Evolutionary conservation across 2,888 invertebrate species (phyloP).

Genomic region (Eulithis testata): DNA sequence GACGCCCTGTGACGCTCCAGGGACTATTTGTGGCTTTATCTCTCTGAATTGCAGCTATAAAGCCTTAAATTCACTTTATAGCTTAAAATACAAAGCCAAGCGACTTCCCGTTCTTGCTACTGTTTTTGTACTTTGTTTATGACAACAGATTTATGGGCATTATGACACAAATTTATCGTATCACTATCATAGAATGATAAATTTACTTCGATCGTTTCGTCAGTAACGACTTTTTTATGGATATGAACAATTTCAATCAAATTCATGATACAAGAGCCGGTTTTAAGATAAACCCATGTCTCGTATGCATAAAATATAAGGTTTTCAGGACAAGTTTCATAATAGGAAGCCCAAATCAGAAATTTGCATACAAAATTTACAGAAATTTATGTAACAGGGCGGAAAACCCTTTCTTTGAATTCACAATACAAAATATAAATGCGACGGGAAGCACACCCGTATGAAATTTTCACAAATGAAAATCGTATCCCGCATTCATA

Average conservation of each 20-base stretch:
- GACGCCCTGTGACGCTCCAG: conserved; percentile 21
- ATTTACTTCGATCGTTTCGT: conserved; percentile 3
- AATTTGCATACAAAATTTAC: conserved; percentile 32
- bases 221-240: background rate
- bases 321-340: conserved; percentile 23
- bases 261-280: background rate
- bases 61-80: conserved; percentile 27
- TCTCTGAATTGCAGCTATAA: conserved; percentile 20
- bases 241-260: conserved; percentile 1
- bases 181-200: background rate
- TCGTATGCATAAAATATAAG: conserved; percentile 3
- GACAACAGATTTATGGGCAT: background rate
- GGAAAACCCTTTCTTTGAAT: conserved; percentile 28
- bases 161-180: background rate
- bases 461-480: conserved; percentile 39
- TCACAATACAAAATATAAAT: conserved; percentile 37
- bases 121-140: background rate
- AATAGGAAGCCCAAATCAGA: conserved; percentile 32
- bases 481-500: conserved; percentile 37
- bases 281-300: background rate
- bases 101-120: conserved; percentile 8
- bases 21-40: conserved; percentile 30
- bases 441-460: conserved; percentile 25
- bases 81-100: conserved; percentile 17
- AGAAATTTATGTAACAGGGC: conserved; percentile 32